A percentile compares a stretch with the other conserved stretches of the same genome.
Conservation (phyloP, 2,888 invertebrate species). For the Odontothrips loti region DNA sequence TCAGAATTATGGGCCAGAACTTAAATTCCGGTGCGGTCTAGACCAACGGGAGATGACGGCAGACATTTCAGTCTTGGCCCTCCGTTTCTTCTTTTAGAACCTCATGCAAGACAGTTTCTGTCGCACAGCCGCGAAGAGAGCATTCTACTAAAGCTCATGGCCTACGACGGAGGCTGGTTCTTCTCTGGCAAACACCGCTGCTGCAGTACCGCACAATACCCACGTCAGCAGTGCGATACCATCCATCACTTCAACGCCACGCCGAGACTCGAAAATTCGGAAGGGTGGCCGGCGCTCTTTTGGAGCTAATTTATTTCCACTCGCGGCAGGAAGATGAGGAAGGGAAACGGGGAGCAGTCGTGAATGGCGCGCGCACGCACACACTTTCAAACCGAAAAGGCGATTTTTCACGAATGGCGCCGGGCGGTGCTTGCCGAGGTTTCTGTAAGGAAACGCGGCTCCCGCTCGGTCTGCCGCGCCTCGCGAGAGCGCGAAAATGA, state of each 20-base stretch:
- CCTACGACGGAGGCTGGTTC: no score
- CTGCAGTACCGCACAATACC: no score
- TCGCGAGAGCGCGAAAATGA: not conserved
- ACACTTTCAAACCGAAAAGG: slow-evolving; percentile 1
- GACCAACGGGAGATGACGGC: no score
- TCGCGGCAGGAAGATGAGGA: not conserved
- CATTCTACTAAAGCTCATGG: no score
- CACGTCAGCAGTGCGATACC: not conserved
- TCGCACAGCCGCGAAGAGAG: no score
- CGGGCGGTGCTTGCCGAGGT: not conserved
- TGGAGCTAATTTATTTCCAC: not conserved
- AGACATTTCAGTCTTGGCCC: no score
- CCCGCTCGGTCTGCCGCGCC: not conserved
- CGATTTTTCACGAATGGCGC: not conserved
- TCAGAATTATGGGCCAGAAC: no score
- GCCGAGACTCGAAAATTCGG: not conserved
- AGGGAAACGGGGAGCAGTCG: not conserved
- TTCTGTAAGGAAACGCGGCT: not conserved
- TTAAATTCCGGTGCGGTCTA: no score
- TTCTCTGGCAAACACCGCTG: no score
- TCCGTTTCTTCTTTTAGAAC: no score
- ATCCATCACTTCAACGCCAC: not conserved
- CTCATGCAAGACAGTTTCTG: no score
- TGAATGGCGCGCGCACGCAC: not conserved
- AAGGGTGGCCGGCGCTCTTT: slow-evolving; percentile 6